Base-by-base conservation (phyloP, 2,888 invertebrate species). In the Argyra leucocephala region DNA sequence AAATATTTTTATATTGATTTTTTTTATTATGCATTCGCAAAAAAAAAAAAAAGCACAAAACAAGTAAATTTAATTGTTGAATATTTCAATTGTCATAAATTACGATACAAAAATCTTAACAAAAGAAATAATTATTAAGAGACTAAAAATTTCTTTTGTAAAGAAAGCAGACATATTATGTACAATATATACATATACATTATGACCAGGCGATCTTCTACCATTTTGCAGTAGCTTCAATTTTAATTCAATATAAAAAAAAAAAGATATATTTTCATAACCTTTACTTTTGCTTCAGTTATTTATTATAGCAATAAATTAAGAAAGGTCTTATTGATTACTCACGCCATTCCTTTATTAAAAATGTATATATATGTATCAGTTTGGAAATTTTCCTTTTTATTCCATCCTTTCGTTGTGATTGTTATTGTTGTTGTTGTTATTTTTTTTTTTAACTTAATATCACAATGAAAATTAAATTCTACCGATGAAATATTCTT, bases 251-350 rank as follows among this genome's bases (percentile, higher is more conserved):
- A 62, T n/a, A n/a, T n/a, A n/a, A n/a, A n/a, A n/a, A n/a, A n/a
- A n/a, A n/a, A 57, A 37, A 23, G 66, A 65, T 67, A 67, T 66
- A 67, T 67, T 66, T 67, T 68, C 67, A 65, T 68, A 66, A 66
- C 66, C 62, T 64, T 66, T 66, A 67, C 65, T 63, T 64, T 67
- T 48, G 63, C 65, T 68, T 64, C 67, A 63, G 65, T 67, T 68
- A 68, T 68, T 68, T 68, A 68, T 67, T 67, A 61, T 22, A 63
- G 66, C 65, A 67, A 68, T 68, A 68, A 66, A 68, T 68, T 68
- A 67, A 64, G 64, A 65, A 48, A 22, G 59, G 63, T 57, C 67
- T 68, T 68, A 68, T 67, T 68, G 68, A 68, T 68, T 68, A 66
- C 67, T 66, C 64, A 64, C 65, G 67, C 66, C 66, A 67, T 66